Percentiles rank a stretch among this genome's conserved stretches.
phyloP scores from a whole-genome alignment of 2,797 vertebrate genomes.

The Apogon talboti region DNA sequence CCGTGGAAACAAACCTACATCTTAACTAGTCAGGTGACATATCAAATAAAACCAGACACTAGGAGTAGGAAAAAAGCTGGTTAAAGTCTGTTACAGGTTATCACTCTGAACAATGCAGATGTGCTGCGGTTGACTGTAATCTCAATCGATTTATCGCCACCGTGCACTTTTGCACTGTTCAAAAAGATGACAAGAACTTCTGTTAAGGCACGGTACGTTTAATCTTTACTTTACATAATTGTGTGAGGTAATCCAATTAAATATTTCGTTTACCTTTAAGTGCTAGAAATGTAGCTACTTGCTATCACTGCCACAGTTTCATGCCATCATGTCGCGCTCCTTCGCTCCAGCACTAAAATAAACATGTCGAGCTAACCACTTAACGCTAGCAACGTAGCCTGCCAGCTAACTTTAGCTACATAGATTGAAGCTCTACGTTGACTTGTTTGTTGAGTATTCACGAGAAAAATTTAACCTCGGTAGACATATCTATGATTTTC shows the following conservation, averaged over 20 bases:
- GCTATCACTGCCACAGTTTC: constrained; percentile 49
- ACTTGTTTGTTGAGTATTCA: background rate
- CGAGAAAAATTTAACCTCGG: background rate
- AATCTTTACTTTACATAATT: background rate
- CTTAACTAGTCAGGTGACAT: background rate
- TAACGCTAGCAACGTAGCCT: constrained; percentile 57
- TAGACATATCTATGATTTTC: constrained; percentile 20
- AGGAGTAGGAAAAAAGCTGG: background rate
- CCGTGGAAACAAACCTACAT: background rate
- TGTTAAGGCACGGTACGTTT: background rate
- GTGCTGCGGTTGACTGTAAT: background rate
- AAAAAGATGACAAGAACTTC: background rate
- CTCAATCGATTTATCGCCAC: background rate
- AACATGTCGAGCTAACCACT: constrained; percentile 72
- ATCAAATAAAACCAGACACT: background rate
- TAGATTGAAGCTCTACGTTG: constrained; percentile 3
- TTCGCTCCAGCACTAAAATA: constrained; percentile 62
- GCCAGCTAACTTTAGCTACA: constrained; percentile 25
- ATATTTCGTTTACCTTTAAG: constrained; percentile 53
- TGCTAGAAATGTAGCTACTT: constrained; percentile 31
- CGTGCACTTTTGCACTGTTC: background rate
- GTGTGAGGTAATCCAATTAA: accelerated
- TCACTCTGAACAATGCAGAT: background rate
- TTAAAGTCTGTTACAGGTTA: background rate
- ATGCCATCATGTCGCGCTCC: constrained; percentile 79